Base-by-base conservation (phyloP, 2,113 vertebrate genomes). In the Brachyhypopomus gauderio region DNA sequence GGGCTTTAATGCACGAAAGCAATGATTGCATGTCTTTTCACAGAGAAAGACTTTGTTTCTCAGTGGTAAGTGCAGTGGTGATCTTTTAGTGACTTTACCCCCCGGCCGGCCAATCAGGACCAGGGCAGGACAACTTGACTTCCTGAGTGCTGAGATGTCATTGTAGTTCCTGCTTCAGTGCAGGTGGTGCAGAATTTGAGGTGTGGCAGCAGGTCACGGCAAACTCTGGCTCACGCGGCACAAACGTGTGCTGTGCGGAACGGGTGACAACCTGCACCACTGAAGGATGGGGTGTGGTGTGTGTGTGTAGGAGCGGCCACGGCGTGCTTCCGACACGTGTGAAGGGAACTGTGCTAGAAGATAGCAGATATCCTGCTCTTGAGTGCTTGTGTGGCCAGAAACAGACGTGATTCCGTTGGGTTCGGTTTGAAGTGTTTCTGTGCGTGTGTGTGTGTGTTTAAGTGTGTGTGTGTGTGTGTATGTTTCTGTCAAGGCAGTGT, bases 11-110 rank as follows among this genome's bases (percentile, higher is more conserved):
- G 22, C 1, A 62, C 30, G 71, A 27, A 56, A 58, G 73, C 83
- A 85, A 81, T 86, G 81, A 89, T 90, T 79, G 89, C 19, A 77
- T 87, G 86, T 87, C 63, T 87, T 90, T 80, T 89, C 85, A 89
- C 78, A 85, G 73, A 48, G 60, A 69, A 77, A 74, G 86, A 82
- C 85, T 83, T 5, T 76, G 30, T 83, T 84, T 72, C 76, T 75
- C 6, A 45, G 36, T 59, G 66, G 76, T 77, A 69, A 83, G 76
- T 85, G 64, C 71, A 83, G 73, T 79, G 86, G 86, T 86, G 88
- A 88, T 87, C 86, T 91, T 70, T 80, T 75, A 78, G 86, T 86
- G 84, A 85, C 88, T 89, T 72, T 86, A 75, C 72, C 45, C 59
- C 45, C 9, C 30, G 38, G 30, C 30, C 64, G 9, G 30, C 12